Evolutionary conservation across 2,888 invertebrate genomes (phyloP).

Genomic region (Limenitis camilla): DNA sequence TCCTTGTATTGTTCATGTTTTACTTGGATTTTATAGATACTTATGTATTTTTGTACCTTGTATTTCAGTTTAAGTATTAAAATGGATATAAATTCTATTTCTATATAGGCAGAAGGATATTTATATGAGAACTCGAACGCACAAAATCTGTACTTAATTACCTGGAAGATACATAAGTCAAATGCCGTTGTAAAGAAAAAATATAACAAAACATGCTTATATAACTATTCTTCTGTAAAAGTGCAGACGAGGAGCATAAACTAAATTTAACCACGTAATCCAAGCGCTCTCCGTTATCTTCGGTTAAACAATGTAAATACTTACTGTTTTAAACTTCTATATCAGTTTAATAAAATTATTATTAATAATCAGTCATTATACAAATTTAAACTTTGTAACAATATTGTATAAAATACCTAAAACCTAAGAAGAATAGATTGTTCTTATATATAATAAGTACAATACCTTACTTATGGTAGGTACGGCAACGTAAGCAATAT

Average conservation of each 20-base stretch:
- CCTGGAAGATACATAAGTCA: neutral
- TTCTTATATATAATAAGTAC: slow-evolving; percentile 46
- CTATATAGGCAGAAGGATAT: slow-evolving; percentile 21
- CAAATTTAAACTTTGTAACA: slow-evolving; percentile 32
- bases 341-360: slow-evolving; percentile 18
- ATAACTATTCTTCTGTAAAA: slow-evolving; percentile 22
- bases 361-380: slow-evolving; percentile 24
- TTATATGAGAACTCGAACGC: slow-evolving; percentile 22
- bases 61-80: slow-evolving; percentile 26
- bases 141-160: slow-evolving; percentile 15
- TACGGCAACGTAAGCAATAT: slow-evolving; percentile 60
- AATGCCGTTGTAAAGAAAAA: neutral
- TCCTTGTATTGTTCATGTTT: slow-evolving; percentile 44
- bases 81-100: slow-evolving; percentile 22
- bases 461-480: slow-evolving; percentile 49
- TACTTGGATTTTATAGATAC: slow-evolving; percentile 31
- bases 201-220: slow-evolving; percentile 4
- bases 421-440: slow-evolving; percentile 42
- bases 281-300: slow-evolving; percentile 4
- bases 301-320: slow-evolving; percentile 22
- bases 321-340: slow-evolving; percentile 16
- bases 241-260: slow-evolving; percentile 14
- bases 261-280: slow-evolving; percentile 6
- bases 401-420: slow-evolving; percentile 46
- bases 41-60: slow-evolving; percentile 31